Evolutionary conservation across 2,113 vertebrate species (phyloP), one percentile per base, ranked within the genome.

Genomic region (Varanus komodoensis): DNA sequence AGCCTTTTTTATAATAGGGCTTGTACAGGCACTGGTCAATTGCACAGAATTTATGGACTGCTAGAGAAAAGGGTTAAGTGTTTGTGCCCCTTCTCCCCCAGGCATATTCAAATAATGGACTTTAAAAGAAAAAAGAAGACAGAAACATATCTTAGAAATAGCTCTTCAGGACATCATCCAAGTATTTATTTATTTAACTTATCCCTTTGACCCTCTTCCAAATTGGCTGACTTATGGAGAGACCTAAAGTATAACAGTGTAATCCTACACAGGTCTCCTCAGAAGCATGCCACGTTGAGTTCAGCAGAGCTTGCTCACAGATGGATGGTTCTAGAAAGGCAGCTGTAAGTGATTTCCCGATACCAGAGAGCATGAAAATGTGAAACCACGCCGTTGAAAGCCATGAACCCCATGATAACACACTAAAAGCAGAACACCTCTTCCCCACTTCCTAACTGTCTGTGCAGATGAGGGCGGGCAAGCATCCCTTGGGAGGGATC

Each of bases 21-120:
- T 6, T 75, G 3, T 44, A 29, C n/a, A 8, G 6, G 52, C 6
- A 38, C 50, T 75, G 23, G 34, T 87, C 32, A 77, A 61, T 48
- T 6, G 32, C 88, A 48, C 5, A 87, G 44, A 54, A 52, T 89
- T 90, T n/a, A 87, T 54, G 67, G 67, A n/a, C 38, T 84, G 78
- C 23, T 82, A 69, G 27, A 17, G 68, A 92, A 87, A 84, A 21
- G 17, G 77, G 3, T 85, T 90, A 91, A 93, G 23, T 64, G 54
- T 64, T 19, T 19, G 84, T 93, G 61, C 27, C 71, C 27, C 19
- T 15, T 90, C 32, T 89, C 21, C 85, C 52, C 32, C 6, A 52
- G 25, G 68, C 74, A 75, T 68, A 14, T 23, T 68, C 68, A 68
- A 8, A 29, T 48, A 44, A 68, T 38, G 68, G 21, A 19, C 67